Conservation (phyloP, 2,113 vertebrate genomes). For the Phycodurus eques region DNA sequence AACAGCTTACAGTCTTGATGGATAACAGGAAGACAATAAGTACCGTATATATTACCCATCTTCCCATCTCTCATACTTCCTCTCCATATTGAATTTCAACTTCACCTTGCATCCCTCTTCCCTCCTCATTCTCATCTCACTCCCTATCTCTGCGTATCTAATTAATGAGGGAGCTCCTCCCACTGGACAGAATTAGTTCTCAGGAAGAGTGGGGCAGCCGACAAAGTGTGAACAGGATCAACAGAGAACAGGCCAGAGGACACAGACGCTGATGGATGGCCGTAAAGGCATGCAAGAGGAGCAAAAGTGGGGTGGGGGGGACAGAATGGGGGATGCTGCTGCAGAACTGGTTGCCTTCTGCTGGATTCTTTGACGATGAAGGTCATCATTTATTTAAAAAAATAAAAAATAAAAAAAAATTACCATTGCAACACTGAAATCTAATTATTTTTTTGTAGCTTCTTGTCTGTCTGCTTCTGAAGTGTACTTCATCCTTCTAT, state of each 20-base stretch:
- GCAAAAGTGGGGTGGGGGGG: conserved; percentile 16
- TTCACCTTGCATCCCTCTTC: conserved; percentile 17
- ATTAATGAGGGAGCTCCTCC: conserved; percentile 64
- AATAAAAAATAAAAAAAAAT: too few relatives aligned
- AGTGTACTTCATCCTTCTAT: not conserved
- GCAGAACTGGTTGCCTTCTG: conserved; percentile 34
- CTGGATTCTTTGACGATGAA: conserved; percentile 56
- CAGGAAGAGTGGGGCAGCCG: conserved; percentile 37
- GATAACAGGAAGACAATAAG: not conserved
- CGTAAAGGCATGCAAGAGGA: conserved; percentile 20
- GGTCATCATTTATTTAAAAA: conserved; percentile 58
- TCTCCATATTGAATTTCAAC: conserved; percentile 25
- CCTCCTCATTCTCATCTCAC: conserved; percentile 3
- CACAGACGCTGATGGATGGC: conserved; percentile 61
- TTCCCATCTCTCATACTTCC: conserved; percentile 17
- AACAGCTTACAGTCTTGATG: not conserved
- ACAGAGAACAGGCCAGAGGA: conserved; percentile 49
- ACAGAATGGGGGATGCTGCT: conserved; percentile 26
- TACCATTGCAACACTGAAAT: not conserved
- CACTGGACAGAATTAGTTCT: conserved; percentile 70
- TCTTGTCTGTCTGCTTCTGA: not conserved
- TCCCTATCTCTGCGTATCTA: conserved; percentile 31
- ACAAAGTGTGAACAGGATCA: conserved; percentile 46
- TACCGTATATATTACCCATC: not conserved
- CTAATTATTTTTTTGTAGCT: not conserved